phyloP scores from a whole-genome alignment of 2,113 vertebrate genomes.

The Shinisaurus crocodilurus region DNA sequence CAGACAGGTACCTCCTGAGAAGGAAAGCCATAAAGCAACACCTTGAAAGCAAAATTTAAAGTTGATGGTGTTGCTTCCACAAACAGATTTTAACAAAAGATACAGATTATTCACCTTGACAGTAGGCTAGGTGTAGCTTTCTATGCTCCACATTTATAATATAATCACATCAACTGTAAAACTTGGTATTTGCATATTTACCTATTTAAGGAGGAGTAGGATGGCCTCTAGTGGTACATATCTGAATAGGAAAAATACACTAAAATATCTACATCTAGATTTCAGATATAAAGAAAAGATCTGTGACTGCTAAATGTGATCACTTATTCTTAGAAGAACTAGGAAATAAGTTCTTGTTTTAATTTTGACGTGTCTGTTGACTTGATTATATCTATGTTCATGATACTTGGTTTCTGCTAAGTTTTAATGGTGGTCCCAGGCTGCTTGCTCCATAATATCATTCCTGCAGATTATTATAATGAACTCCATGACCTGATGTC shows the following conservation, averaged over 20 bases:
- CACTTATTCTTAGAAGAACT: not conserved
- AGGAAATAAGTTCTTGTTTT: conserved; percentile 11
- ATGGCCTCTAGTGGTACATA: conserved; percentile 82
- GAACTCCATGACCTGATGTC: not conserved
- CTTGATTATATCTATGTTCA: not conserved
- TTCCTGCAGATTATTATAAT: not conserved
- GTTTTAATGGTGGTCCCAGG: not conserved
- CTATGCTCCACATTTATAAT: conserved; percentile 20
- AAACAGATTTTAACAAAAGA: conserved; percentile 30
- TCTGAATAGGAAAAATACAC: conserved; percentile 56
- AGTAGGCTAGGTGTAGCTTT: conserved; percentile 21
- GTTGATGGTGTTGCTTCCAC: not conserved
- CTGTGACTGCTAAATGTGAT: not conserved
- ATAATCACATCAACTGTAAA: conserved; percentile 37
- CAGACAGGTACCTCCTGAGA: rapidly evolving
- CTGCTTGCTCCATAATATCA: not conserved
- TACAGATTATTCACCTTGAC: conserved; percentile 8
- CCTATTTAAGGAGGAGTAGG: conserved; percentile 76
- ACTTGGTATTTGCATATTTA: conserved; percentile 66
- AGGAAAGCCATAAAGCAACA: conserved; percentile 7
- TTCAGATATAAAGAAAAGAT: not conserved
- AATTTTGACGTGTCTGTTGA: not conserved
- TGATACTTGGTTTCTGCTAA: not conserved
- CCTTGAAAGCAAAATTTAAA: conserved; percentile 7
- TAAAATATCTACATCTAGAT: not conserved